Evolutionary conservation across 2,888 invertebrate genomes (phyloP), one percentile per base, ranked within the genome.

Genomic region (Strigamia transsilvanica): DNA sequence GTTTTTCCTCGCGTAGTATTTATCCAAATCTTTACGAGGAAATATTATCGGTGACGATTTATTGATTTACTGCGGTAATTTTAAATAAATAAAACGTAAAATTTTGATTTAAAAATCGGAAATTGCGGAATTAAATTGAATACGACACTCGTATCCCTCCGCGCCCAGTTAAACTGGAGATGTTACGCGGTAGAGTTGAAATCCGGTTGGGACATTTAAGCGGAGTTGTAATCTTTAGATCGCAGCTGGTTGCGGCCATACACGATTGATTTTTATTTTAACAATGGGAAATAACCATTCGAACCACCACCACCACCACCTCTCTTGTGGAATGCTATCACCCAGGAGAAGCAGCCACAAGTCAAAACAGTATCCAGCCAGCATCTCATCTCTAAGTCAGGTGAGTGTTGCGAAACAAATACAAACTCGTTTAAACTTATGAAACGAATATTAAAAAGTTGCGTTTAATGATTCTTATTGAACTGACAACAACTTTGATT

Each of bases 261-360:
- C 6, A 56, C 56, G 6, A 21, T 18, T 56, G 9, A n/a, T n/a
- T 56, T 56, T 56, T 18, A n/a, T 18, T 18, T 9, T 9, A 32
- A 32, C 4, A 27, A 73, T 73, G 73, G 73, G 73, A 73, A 73
- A 73, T 32, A 23, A 73, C 23, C 73, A 73, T 12, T 73, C 73
- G 1, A 23, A 73, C n/a, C 27, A 73, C 27, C 61, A 73, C n/a
- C 27, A 73, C 27, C 61, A 66, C 23, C 27, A 73, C 12, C n/a
- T 32, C 13, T 2, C 27, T 2, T 73, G 27, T 32, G 56, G 56
- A 13, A 27, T 73, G n/a, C 13, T 27, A 73, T 32, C 73, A 15
- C 23, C 27, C 6, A 23, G 73, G 15, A 66, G 18, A 66, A 15
- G 21, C 21, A 18, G 21, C 73, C 27, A 56, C 10, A 27, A 23